Evolutionary conservation across 2,888 invertebrate genomes (phyloP).

Genomic region (Choristoneura rosaceana): DNA sequence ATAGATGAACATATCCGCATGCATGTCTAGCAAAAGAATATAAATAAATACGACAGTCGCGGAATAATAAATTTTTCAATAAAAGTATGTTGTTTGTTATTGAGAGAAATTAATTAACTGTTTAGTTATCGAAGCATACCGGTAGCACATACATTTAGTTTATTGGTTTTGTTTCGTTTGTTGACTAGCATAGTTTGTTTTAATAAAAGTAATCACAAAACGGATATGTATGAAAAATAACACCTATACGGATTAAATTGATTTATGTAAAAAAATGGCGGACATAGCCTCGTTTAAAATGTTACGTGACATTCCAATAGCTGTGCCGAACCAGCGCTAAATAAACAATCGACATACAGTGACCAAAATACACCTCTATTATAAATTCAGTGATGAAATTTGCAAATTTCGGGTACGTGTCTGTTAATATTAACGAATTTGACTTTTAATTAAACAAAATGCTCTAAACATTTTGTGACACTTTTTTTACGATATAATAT

Average conservation of each 20-base stretch:
- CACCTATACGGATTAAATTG: constrained; percentile 17
- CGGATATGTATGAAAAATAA: constrained; percentile 21
- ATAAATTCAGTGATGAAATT: background rate
- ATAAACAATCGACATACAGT: constrained; percentile 22
- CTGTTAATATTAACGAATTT: background rate
- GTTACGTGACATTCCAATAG: constrained; percentile 26
- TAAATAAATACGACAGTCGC: too few species aligned
- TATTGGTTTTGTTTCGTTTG: background rate
- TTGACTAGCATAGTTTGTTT: background rate
- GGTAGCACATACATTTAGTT: background rate
- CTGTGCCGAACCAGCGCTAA: constrained; percentile 16
- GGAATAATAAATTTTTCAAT: too few species aligned
- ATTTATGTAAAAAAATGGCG: constrained; percentile 26
- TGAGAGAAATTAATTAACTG: too few species aligned
- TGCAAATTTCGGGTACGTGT: background rate
- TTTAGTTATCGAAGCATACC: background rate
- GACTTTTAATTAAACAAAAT: background rate
- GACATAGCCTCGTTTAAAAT: constrained; percentile 34
- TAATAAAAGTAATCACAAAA: background rate
- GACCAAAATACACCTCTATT: constrained; percentile 7
- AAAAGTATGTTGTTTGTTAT: too few species aligned
- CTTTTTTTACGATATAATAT: background rate
- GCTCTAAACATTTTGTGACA: background rate
- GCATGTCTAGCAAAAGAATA: too few species aligned
- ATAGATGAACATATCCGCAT: too few species aligned